Evolutionary conservation across 2,888 invertebrate genomes (phyloP).

Genomic region (Automeris io): DNA sequence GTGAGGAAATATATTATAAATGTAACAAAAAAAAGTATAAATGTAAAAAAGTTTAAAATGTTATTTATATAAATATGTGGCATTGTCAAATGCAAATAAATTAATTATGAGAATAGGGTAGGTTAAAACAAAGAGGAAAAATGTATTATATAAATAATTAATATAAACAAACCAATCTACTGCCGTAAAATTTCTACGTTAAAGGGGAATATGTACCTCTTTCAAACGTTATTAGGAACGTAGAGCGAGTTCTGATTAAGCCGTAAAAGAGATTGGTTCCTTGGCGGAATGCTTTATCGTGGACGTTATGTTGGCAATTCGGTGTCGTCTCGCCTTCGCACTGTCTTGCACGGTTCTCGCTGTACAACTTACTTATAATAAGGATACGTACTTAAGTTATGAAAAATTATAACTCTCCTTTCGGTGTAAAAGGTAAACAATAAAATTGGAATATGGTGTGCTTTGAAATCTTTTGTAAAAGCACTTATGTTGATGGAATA

Average conservation of each 20-base stretch:
- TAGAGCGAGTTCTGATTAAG: constrained; percentile 64
- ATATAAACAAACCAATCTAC: constrained; percentile 19
- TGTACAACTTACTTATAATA: constrained; percentile 8
- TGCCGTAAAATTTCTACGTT: constrained; percentile 12
- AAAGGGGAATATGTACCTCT: constrained; percentile 1
- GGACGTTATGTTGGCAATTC: constrained; percentile 64
- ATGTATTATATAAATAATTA: constrained; percentile 9
- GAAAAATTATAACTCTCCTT: constrained; percentile 5
- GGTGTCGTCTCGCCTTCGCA: constrained; percentile 33
- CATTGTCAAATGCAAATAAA: no score
- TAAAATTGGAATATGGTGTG: no score
- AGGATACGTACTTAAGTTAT: constrained; percentile 6
- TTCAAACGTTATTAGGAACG: constrained; percentile 41
- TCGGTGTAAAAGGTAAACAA: neutral
- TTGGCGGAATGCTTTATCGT: constrained; percentile 64
- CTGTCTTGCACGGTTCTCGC: constrained; percentile 24
- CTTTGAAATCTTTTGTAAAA: no score
- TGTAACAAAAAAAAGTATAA: no score
- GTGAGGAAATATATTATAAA: no score
- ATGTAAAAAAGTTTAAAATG: no score
- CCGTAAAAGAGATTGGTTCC: constrained; percentile 73
- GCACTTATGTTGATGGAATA: no score
- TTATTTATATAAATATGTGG: no score
- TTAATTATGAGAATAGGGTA: no score
- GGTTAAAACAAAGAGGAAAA: no score